Conservation (phyloP, 2,113 vertebrate species). For the Vireo altiloquus region DNA sequence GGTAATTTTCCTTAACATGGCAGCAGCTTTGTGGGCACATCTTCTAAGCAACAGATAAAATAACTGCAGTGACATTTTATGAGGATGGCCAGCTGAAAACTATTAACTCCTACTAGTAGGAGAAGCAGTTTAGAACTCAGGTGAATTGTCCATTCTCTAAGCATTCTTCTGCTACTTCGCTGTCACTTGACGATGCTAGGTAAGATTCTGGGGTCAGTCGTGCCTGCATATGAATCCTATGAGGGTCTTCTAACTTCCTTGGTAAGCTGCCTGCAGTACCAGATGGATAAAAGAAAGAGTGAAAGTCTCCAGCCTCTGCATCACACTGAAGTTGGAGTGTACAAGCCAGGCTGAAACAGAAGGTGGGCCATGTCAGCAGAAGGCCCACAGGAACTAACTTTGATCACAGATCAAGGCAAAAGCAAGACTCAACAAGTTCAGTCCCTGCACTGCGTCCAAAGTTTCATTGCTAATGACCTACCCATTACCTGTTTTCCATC, state of each 20-base stretch:
- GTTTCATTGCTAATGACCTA: neutral
- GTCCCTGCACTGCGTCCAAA: neutral
- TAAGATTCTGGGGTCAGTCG: neutral
- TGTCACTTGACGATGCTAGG: neutral
- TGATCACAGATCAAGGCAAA: neutral
- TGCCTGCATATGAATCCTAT: neutral
- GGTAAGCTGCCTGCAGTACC: neutral
- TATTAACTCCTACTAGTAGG: neutral
- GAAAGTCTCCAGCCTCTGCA: neutral
- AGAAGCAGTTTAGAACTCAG: neutral
- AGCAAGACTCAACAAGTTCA: neutral
- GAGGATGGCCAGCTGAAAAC: neutral
- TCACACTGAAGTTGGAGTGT: neutral
- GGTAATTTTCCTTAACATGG: neutral
- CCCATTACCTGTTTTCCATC: neutral
- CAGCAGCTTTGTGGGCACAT: neutral
- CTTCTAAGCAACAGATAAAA: neutral
- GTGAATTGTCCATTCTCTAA: neutral
- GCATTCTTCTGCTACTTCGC: neutral
- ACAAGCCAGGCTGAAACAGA: neutral
- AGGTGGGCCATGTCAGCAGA: neutral
- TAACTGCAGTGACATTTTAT: neutral
- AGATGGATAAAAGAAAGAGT: neutral
- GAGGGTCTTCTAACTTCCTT: neutral
- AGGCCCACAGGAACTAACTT: neutral